Evolutionary conservation across 1,140 invertebrate genomes (phyloP).

Genomic region (Hyphantria cunea): DNA sequence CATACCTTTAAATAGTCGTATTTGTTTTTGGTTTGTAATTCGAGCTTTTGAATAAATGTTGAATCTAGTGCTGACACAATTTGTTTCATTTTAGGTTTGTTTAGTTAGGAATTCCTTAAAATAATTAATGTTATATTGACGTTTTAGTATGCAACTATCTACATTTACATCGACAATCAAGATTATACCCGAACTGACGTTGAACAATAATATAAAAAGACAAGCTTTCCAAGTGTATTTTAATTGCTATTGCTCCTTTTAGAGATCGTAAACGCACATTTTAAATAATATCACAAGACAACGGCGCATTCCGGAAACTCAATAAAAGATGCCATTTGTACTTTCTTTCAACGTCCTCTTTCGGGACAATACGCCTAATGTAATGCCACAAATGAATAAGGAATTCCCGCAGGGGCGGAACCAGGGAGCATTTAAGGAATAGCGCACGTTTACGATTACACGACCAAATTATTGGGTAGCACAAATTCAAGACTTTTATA

Average conservation of each 20-base stretch:
- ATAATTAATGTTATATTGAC: too few species aligned
- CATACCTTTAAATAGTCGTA: too few species aligned
- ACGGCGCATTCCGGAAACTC: slow-evolving; percentile 44
- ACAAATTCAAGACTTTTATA: slow-evolving; percentile 22
- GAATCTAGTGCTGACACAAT: too few species aligned
- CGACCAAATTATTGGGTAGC: slow-evolving; percentile 27
- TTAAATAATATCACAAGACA: slow-evolving; percentile 20
- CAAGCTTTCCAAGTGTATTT: slow-evolving; percentile 6
- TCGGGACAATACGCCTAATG: slow-evolving; percentile 66
- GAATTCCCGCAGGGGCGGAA: slow-evolving; percentile 57
- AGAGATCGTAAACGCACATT: slow-evolving; percentile 9
- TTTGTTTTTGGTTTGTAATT: too few species aligned
- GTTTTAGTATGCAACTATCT: too few species aligned
- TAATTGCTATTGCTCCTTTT: slow-evolving; percentile 23
- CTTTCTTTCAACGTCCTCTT: slow-evolving; percentile 61
- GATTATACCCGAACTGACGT: background rate
- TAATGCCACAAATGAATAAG: slow-evolving; percentile 66
- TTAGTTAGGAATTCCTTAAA: too few species aligned
- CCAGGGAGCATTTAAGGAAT: slow-evolving; percentile 35
- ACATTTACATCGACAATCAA: too few species aligned
- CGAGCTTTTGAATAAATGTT: too few species aligned
- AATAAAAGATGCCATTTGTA: slow-evolving; percentile 56
- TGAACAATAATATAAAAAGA: background rate
- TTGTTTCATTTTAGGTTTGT: too few species aligned
- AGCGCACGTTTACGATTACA: slow-evolving; percentile 28